These are phyloP conservation scores for Drosophila parthenogenetica DNA, from an alignment of 2,888 invertebrate species.

Conservation along the genomic window DNA sequence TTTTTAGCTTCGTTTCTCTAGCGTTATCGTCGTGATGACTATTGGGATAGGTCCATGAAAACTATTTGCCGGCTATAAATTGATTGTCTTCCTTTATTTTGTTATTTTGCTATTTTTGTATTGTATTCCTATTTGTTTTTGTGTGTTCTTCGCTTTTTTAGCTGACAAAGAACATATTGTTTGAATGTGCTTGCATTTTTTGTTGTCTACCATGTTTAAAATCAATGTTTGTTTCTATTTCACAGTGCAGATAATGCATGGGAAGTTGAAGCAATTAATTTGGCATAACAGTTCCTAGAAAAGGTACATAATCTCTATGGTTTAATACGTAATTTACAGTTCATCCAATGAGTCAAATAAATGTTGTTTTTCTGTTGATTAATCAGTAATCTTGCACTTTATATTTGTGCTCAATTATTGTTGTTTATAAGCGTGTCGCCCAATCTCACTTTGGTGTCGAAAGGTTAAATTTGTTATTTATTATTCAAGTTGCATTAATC, in stretches of 20 bases:
- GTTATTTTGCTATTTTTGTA: slow-evolving; percentile 13
- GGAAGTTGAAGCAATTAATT: slow-evolving; percentile 2
- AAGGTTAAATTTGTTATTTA: slow-evolving; percentile 14
- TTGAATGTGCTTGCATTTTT: slow-evolving; percentile 10
- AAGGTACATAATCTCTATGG: background rate
- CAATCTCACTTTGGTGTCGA: slow-evolving; percentile 32
- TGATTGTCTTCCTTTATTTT: slow-evolving; percentile 7
- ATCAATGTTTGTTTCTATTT: slow-evolving; percentile 8
- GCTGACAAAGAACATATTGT: slow-evolving; percentile 17
- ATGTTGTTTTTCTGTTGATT: slow-evolving; percentile 36
- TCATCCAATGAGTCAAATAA: background rate
- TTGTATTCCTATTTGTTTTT: background rate
- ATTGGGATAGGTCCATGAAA: slow-evolving; percentile 62
- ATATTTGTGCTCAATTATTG: slow-evolving; percentile 16
- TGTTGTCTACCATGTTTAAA: slow-evolving; percentile 1
- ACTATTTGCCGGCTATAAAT: slow-evolving; percentile 28
- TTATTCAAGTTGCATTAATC: background rate
- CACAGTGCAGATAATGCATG: slow-evolving; percentile 9
- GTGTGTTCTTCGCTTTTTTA: slow-evolving; percentile 10
- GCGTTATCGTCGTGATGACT: slow-evolving; percentile 21
- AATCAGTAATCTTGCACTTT: slow-evolving; percentile 1
- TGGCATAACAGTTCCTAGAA: slow-evolving; percentile 5
- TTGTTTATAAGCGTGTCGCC: slow-evolving; percentile 18
- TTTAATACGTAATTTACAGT: background rate
- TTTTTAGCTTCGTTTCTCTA: slow-evolving; percentile 12